Percentiles rank a stretch among this genome's conserved stretches.
Conservation (phyloP, 23 tunicate species). For the Halocynthia aurantium region DNA sequence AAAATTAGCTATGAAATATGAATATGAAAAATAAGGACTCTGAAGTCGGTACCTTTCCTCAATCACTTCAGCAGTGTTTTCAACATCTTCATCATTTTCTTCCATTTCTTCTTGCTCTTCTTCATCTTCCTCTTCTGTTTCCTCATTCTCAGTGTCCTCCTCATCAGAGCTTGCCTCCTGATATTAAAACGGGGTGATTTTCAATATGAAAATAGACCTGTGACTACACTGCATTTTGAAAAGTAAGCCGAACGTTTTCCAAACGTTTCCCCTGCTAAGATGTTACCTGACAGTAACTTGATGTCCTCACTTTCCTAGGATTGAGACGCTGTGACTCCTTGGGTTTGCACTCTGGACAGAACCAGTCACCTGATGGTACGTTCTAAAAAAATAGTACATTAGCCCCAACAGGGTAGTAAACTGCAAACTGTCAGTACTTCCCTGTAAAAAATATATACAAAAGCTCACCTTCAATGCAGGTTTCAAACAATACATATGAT, state of each 20-base stretch:
- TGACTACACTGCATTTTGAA: no score
- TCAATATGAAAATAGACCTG: no score
- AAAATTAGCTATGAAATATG: neutral
- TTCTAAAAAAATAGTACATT: conserved; percentile 22
- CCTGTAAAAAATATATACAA: neutral
- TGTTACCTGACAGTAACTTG: conserved; percentile 74
- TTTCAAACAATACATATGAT: conserved; percentile 92
- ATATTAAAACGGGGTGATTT: neutral
- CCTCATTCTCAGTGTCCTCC: conserved; percentile 16
- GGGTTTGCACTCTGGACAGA: conserved; percentile 88
- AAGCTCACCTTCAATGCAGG: conserved; percentile 73
- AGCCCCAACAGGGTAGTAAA: no score
- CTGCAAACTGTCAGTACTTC: neutral
- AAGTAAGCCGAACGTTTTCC: no score
- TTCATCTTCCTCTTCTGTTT: conserved; percentile 42
- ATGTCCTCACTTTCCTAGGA: conserved; percentile 64
- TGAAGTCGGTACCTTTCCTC: neutral
- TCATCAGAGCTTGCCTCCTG: conserved; percentile 50
- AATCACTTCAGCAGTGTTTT: conserved; percentile 13
- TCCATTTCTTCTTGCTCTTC: conserved; percentile 51
- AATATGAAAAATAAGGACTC: neutral
- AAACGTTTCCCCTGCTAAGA: no score
- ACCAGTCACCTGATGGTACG: conserved; percentile 87
- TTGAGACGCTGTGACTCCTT: conserved; percentile 30
- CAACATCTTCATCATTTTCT: conserved; percentile 31